phyloP scores from a whole-genome alignment of 2,888 invertebrate species.

The Allophyes oxyacanthae region DNA sequence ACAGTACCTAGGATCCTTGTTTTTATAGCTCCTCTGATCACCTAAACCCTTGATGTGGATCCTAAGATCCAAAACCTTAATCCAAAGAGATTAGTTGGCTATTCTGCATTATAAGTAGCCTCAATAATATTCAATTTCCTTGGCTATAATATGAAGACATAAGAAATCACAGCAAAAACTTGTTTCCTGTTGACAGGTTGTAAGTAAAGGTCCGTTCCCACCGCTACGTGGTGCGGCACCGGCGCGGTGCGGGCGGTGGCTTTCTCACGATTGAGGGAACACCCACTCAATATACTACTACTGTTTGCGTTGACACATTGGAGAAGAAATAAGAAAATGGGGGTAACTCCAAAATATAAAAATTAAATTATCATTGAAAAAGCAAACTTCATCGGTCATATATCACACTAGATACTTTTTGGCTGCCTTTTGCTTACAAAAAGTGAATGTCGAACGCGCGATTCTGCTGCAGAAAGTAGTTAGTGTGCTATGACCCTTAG shows the following conservation, averaged over 20 bases:
- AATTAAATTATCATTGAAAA: neutral
- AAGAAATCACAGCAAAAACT: slow-evolving; percentile 48
- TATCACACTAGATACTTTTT: too few relatives aligned
- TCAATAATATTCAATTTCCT: slow-evolving; percentile 3
- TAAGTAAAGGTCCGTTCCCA: slow-evolving; percentile 45
- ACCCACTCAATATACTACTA: slow-evolving; percentile 54
- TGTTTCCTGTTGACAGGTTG: slow-evolving; percentile 52
- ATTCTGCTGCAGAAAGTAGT: too few relatives aligned
- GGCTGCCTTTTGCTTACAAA: too few relatives aligned
- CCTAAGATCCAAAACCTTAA: too few relatives aligned
- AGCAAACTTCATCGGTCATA: too few relatives aligned
- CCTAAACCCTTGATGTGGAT: too few relatives aligned
- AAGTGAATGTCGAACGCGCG: too few relatives aligned
- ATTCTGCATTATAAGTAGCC: neutral
- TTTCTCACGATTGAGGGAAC: slow-evolving; percentile 59
- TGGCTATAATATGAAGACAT: slow-evolving; percentile 1
- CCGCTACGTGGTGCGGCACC: neutral
- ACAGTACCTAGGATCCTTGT: too few relatives aligned
- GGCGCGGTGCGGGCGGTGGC: neutral
- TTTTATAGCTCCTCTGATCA: too few relatives aligned
- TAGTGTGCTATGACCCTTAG: too few relatives aligned
- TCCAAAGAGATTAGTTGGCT: too few relatives aligned
- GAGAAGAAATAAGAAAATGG: neutral
- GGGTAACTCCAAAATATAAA: slow-evolving; percentile 4
- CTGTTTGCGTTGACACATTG: slow-evolving; percentile 41